phyloP scores from a whole-genome alignment of 64 coral and sea anemone species.

The Stichodactyla mertensii region DNA sequence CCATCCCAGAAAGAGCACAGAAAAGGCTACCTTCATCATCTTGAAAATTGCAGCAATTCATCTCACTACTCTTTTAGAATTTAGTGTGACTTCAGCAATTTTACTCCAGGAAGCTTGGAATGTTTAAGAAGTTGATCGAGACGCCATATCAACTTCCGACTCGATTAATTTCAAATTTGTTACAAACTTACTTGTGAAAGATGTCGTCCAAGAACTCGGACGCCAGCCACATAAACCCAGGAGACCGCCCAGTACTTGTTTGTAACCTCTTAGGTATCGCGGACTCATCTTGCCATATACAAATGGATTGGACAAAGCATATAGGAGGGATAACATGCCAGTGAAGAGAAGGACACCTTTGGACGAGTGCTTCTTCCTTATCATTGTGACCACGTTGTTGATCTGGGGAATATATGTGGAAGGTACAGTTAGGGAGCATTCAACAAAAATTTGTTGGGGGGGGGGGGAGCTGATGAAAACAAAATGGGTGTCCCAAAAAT shows the following conservation, averaged over 20 bases:
- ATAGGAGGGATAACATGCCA: conserved; percentile 64
- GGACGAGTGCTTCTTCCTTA: conserved; percentile 43
- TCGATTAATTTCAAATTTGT: too few species aligned
- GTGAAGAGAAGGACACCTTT: conserved; percentile 52
- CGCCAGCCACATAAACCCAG: conserved; percentile 53
- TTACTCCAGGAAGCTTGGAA: too few species aligned
- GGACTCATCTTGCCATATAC: conserved; percentile 85
- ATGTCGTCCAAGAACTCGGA: neutral
- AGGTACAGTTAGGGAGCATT: neutral
- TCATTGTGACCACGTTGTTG: conserved; percentile 61
- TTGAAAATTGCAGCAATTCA: too few species aligned
- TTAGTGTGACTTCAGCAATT: too few species aligned
- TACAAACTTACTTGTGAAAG: conserved; percentile 5
- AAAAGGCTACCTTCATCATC: too few species aligned
- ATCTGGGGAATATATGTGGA: conserved; percentile 16
- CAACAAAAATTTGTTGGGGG: neutral
- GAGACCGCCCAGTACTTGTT: conserved; percentile 36
- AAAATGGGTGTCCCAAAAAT: too few species aligned
- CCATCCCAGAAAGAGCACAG: too few species aligned
- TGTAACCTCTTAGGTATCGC: conserved; percentile 69
- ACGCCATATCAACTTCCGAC: too few species aligned
- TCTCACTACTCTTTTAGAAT: too few species aligned
- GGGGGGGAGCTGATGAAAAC: too few species aligned
- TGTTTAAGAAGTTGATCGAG: too few species aligned
- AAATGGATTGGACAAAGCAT: conserved; percentile 66